phyloP scores from a whole-genome alignment of 2,113 vertebrate genomes.

The Rhineura floridana region DNA sequence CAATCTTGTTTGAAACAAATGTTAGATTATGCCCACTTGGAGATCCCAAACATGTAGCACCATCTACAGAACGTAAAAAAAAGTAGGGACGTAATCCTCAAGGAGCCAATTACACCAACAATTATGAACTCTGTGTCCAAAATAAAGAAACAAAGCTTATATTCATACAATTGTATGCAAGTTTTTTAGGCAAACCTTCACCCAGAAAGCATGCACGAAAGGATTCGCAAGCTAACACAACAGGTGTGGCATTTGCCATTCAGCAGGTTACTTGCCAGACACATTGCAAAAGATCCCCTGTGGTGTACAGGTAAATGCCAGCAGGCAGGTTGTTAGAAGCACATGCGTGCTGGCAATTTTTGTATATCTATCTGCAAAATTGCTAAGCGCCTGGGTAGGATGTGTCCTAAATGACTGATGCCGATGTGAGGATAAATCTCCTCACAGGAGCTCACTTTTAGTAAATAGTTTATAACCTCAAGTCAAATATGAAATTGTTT shows the following conservation, averaged over 20 bases:
- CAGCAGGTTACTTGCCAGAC: background rate
- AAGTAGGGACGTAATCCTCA: background rate
- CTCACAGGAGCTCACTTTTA: background rate
- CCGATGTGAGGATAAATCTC: slow-evolving; percentile 8
- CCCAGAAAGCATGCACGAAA: background rate
- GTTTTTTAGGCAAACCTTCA: background rate
- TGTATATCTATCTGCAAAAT: background rate
- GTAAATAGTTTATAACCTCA: background rate
- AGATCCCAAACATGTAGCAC: slow-evolving; percentile 21
- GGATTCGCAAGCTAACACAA: background rate
- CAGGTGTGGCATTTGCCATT: background rate
- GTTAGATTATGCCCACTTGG: background rate
- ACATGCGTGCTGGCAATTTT: background rate
- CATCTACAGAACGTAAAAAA: slow-evolving; percentile 7
- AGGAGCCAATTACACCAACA: background rate
- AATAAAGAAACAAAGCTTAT: slow-evolving; percentile 1
- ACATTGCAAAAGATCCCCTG: too few species aligned
- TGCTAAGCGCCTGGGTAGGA: background rate
- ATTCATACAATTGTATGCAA: background rate
- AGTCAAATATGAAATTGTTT: background rate
- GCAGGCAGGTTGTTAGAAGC: background rate
- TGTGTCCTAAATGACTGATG: background rate
- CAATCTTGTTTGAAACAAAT: background rate
- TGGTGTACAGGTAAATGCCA: background rate
- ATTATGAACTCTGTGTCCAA: background rate